Base-by-base conservation (phyloP, 1,140 invertebrate species). In the Drosophila bocki region DNA sequence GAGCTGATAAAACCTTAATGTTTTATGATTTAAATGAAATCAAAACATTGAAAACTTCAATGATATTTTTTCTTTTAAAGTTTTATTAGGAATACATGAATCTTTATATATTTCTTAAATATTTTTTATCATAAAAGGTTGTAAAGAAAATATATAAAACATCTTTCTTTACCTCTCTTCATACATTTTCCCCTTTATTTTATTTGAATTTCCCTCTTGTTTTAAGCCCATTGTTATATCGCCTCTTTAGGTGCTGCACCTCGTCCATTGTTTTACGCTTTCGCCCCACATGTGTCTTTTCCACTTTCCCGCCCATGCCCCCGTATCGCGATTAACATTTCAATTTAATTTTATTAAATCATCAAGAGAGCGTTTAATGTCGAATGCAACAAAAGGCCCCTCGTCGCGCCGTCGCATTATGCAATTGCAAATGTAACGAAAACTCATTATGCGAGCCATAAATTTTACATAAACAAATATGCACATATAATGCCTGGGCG, bases 321-420 rank as follows among this genome's bases (percentile, higher is more conserved):
- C 60, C 78, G 76, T 60, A 69, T 59, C 56, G 81, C 80, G 56
- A 80, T 90, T 84, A 90, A 88, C 82, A 90, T 81, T 84, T 84
- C 69, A 84, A 84, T 78, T 88, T 88, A 88, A 85, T 88, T 90
- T 88, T 78, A 90, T 88, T 90, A 90, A 88, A 90, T 88, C 85
- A 88, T 88, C 85, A 86, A 90, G 78, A 75, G 64, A 75, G 64
- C 63, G 42, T 88, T 88, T 90, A 88, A 90, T 63, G 60, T 54
- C 70, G 76, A 87, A 75, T 88, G 83, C 78, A 80, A 83, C 68
- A 76, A 71, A 71, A 69, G 33, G 56, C 54, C 58, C 51, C 29
- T 58, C 39, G 29, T 17, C 33, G 45, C 19, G 9, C 17, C 42
- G 48, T 29, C 29, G 48, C 48, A 76, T 77, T 77, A 77, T 79